Evolutionary conservation across 2,888 invertebrate genomes (phyloP).

Genomic region (Acleris laterana): DNA sequence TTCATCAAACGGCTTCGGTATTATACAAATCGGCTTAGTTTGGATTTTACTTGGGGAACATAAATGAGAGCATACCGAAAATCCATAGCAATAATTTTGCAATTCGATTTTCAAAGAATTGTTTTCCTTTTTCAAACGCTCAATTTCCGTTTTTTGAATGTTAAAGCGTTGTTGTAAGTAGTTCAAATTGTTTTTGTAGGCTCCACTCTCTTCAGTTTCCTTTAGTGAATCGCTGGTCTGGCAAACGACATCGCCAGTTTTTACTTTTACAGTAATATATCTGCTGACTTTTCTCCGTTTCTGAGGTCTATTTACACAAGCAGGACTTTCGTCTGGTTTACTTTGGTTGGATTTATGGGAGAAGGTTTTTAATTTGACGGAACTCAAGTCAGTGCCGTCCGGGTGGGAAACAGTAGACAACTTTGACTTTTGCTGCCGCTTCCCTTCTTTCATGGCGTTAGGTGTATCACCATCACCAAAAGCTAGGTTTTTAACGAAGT

Average conservation of each 20-base stretch:
- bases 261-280: slow-evolving; percentile 50
- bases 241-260: slow-evolving; percentile 53
- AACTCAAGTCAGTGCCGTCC: not conserved
- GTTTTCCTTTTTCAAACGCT: slow-evolving; percentile 62
- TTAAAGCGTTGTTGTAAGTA: slow-evolving; percentile 54
- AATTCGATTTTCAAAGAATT: slow-evolving; percentile 59
- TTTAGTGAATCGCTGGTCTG: slow-evolving; percentile 46
- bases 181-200: slow-evolving; percentile 52
- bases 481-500: slow-evolving; percentile 53
- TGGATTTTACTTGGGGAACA: slow-evolving; percentile 36
- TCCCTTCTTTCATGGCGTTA: slow-evolving; percentile 9
- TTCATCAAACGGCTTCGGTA: slow-evolving; percentile 60
- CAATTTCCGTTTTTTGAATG: slow-evolving; percentile 59
- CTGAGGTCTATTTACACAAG: not conserved
- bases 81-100: slow-evolving; percentile 52
- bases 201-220: slow-evolving; percentile 46
- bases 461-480: not conserved
- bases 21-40: slow-evolving; percentile 37
- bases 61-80: slow-evolving; percentile 45
- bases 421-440: slow-evolving; percentile 27
- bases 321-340: not conserved
- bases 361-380: not conserved
- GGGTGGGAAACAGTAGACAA: not conserved
- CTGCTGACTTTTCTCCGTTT: slow-evolving; percentile 44
- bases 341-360: not conserved